Conservation (phyloP, 1,140 invertebrate genomes). For the Tetragnatha versicolor region DNA sequence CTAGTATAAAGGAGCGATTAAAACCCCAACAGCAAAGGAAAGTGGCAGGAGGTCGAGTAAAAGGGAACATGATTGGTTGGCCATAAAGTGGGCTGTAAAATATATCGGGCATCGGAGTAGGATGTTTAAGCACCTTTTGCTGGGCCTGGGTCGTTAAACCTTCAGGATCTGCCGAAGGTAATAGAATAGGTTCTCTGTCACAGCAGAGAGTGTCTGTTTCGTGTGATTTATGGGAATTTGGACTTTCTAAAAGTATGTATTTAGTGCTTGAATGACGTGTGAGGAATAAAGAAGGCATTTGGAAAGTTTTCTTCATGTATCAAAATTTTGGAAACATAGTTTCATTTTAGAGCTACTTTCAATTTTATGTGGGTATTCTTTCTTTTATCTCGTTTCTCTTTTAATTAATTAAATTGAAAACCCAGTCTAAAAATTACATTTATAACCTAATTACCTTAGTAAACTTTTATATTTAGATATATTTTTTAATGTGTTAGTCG, state of each 20-base stretch:
- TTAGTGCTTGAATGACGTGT: no score
- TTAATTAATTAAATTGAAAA: no score
- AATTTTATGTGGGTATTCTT: no score
- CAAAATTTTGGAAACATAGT: neutral
- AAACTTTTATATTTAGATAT: no score
- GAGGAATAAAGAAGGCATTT: neutral
- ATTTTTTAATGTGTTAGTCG: no score
- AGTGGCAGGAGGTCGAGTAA: neutral
- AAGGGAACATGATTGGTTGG: slow-evolving; percentile 37
- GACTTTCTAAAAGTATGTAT: no score
- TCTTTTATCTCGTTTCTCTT: no score
- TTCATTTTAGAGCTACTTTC: neutral
- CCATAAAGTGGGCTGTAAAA: slow-evolving; percentile 25
- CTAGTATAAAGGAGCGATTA: slow-evolving; percentile 5
- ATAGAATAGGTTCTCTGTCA: neutral
- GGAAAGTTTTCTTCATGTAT: neutral
- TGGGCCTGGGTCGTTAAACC: slow-evolving; percentile 16
- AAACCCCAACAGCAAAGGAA: slow-evolving; percentile 21
- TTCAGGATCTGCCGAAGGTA: neutral
- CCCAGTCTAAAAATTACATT: no score
- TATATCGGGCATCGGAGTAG: slow-evolving; percentile 15
- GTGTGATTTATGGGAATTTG: slow-evolving; percentile 8
- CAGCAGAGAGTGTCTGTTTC: slow-evolving; percentile 4
- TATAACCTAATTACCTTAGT: no score
- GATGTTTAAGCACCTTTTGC: slow-evolving; percentile 15